A percentile compares a stretch with the other conserved stretches of the same genome.
These are phyloP conservation scores for Gila orcuttii DNA, from an alignment of 2,113 vertebrate species.

Conservation along the genomic window DNA sequence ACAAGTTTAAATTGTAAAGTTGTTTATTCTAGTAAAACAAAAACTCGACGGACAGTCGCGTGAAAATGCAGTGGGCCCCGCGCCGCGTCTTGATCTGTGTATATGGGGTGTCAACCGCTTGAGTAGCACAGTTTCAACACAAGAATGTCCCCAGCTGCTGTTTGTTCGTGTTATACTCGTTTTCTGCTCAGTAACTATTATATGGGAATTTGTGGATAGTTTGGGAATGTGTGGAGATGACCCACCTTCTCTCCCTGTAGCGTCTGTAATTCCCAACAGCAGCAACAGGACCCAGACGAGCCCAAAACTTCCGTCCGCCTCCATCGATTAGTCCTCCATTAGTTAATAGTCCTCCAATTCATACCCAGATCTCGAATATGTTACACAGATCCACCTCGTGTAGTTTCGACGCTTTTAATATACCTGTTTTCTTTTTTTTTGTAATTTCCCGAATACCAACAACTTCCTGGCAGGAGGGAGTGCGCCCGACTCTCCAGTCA, in stretches of 20 bases:
- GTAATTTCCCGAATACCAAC: constrained; percentile 43
- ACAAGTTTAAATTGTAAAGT: neutral
- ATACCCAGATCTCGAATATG: neutral
- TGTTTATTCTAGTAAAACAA: neutral
- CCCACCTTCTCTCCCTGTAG: constrained; percentile 78
- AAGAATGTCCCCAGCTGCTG: neutral
- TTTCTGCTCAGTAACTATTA: neutral
- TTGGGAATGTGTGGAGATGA: constrained; percentile 55
- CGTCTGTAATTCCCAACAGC: constrained; percentile 69
- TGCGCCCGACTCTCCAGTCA: constrained; percentile 39
- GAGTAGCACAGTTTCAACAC: neutral
- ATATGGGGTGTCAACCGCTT: neutral
- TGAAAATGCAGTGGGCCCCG: constrained; percentile 9
- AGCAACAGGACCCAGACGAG: constrained; percentile 69
- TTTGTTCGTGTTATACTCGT: neutral
- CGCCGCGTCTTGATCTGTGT: neutral
- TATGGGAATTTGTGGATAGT: neutral
- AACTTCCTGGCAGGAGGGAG: constrained; percentile 57
- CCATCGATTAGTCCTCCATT: constrained; percentile 71
- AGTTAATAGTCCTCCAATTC: constrained; percentile 66
- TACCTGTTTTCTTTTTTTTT: neutral
- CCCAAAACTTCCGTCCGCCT: constrained; percentile 76
- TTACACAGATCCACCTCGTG: neutral
- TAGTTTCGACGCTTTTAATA: neutral
- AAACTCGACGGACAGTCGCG: neutral